Percentiles rank a stretch among this genome's conserved stretches.
These are phyloP conservation scores for Dicyrtomina minuta DNA, from an alignment of 2,888 invertebrate species.

Conservation along the genomic window DNA sequence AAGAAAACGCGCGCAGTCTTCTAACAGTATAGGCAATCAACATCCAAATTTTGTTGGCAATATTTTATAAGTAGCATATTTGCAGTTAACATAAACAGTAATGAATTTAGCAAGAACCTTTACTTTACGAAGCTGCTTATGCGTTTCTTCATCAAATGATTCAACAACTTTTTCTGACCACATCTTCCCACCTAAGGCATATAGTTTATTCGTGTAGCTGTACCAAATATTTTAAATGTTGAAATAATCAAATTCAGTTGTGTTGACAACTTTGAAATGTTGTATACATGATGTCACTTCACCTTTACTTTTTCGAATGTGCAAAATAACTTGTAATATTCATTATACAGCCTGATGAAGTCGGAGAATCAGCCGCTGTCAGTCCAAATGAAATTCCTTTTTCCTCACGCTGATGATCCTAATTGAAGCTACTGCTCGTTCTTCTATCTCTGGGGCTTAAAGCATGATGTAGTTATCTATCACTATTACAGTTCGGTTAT, in stretches of 20 bases:
- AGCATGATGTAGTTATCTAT: not conserved
- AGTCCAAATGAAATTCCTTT: constrained; percentile 18
- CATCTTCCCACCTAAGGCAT: not conserved
- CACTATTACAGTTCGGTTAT: not conserved
- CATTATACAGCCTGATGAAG: constrained; percentile 21
- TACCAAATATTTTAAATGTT: too few species aligned
- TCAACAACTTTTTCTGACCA: constrained; percentile 22
- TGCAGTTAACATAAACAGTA: not conserved
- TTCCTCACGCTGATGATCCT: constrained; percentile 17
- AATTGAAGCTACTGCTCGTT: constrained; percentile 7
- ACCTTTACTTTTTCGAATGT: too few species aligned
- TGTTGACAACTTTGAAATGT: too few species aligned
- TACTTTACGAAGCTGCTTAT: not conserved
- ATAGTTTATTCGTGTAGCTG: too few species aligned
- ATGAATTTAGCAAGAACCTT: not conserved
- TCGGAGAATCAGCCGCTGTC: constrained; percentile 10
- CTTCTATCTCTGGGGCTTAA: constrained; percentile 1
- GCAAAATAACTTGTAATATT: constrained; percentile 7
- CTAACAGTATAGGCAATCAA: not conserved
- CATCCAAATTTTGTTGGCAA: too few species aligned
- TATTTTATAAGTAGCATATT: too few species aligned
- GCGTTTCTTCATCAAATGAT: constrained; percentile 13
- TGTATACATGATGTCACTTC: too few species aligned
- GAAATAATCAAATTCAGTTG: too few species aligned
- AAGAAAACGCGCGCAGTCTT: not conserved